These are phyloP conservation scores for Burhinus oedicnemus DNA, from an alignment of 2,113 vertebrate species.

Conservation along the genomic window DNA sequence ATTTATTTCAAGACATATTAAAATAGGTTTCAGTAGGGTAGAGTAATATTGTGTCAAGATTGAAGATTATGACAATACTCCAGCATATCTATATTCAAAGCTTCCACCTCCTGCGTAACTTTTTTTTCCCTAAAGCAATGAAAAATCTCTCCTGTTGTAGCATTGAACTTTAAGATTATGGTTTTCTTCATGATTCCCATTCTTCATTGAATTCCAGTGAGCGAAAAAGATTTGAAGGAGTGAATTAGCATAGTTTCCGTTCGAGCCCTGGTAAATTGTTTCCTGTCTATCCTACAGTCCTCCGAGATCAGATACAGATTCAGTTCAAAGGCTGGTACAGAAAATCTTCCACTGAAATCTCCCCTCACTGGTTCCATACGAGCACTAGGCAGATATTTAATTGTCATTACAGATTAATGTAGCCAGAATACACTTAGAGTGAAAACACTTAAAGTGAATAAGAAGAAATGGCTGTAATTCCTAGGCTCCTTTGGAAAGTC, in stretches of 20 bases:
- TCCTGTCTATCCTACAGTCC: conserved; percentile 35
- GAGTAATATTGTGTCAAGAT: conserved; percentile 55
- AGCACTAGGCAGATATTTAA: conserved; percentile 17
- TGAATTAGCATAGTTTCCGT: conserved; percentile 53
- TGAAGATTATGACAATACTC: conserved; percentile 48
- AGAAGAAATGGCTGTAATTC: conserved; percentile 1
- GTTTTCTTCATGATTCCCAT: conserved; percentile 45
- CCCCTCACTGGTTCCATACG: neutral
- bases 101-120: conserved; percentile 12
- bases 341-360: conserved; percentile 31
- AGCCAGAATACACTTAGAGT: neutral
- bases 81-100: conserved; percentile 47
- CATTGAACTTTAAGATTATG: conserved; percentile 54
- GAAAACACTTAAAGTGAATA: neutral
- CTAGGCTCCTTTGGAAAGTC: neutral
- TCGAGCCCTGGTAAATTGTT: conserved; percentile 26
- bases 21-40: neutral
- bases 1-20: conserved; percentile 26
- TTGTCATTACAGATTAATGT: neutral
- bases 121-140: conserved; percentile 43
- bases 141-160: conserved; percentile 50
- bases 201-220: conserved; percentile 51
- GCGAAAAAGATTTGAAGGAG: conserved; percentile 28
- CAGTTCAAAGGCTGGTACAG: conserved; percentile 40
- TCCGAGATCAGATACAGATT: conserved; percentile 19